Evolutionary conservation across 1,140 invertebrate genomes (phyloP), one percentile per base, ranked within the genome.

Genomic region (Agrilus planipennis): DNA sequence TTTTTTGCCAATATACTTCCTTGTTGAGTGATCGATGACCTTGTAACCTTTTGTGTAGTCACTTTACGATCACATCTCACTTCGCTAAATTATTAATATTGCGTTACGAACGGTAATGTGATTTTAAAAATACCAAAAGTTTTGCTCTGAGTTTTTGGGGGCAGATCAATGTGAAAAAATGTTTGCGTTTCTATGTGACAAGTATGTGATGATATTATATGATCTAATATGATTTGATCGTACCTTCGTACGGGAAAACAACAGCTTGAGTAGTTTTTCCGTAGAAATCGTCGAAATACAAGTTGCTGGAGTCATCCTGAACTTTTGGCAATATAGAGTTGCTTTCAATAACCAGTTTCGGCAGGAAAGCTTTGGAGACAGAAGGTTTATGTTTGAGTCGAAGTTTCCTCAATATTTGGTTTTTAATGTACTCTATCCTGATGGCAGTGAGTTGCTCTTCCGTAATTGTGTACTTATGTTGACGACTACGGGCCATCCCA

Each of bases 211-310:
- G n/a, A n/a, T n/a, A n/a, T n/a, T n/a, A n/a, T n/a, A n/a, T n/a
- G n/a, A n/a, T n/a, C n/a, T n/a, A n/a, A n/a, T n/a, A n/a, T n/a
- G n/a, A n/a, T n/a, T 48, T 41, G 23, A 28, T 42, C 60, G 60
- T 57, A 84, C 81, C 79, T 75, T 79, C 71, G 52, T 76, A 72
- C 2, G 81, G 76, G 47, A 85, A 81, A 19, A 86, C 73, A 22
- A 85, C 78, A 42, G 84, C 77, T 63, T 84, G 80, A 45, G 81
- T 81, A 4, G 81, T 84, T 51, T 81, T 75, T 4, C 79, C 81
- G 48, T 84, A 85, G 49, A 81, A 85, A 47, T 84, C 81, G 51
- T 85, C 81, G 44, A 71, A 69, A 0, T 63, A 60, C 17, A 60
- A 65, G n/a, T 64, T 60, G 11, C 64, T 57, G 10, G 65, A 61